Percentiles rank a stretch among this genome's conserved stretches.
phyloP scores from a whole-genome alignment of 2,797 vertebrate genomes.

The Crocodylus rhombifer region DNA sequence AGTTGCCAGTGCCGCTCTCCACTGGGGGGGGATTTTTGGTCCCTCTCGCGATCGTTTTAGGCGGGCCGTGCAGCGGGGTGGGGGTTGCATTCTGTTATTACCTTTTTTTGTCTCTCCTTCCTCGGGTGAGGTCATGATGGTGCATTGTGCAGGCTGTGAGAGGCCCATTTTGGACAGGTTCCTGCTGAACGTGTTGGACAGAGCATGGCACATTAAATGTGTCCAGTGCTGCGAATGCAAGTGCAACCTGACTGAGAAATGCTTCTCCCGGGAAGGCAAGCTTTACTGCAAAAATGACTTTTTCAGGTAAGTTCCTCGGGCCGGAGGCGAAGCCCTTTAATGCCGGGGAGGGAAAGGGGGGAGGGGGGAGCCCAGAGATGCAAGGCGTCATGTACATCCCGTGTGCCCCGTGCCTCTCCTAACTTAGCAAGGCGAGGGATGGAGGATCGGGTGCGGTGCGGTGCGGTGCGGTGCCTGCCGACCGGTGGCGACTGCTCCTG shows the following conservation, averaged over 20 bases:
- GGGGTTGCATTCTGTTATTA: slow-evolving; percentile 12
- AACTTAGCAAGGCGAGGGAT: not conserved
- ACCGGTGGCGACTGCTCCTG: not conserved
- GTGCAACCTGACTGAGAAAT: slow-evolving; percentile 93
- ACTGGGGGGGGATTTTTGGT: not conserved
- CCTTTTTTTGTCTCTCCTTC: not conserved
- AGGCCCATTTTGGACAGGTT: slow-evolving; percentile 94
- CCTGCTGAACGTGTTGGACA: slow-evolving; percentile 94
- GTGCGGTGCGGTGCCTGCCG: not conserved
- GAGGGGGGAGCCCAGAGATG: too few relatives aligned
- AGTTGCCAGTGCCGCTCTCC: slow-evolving; percentile 22
- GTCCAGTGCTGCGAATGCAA: slow-evolving; percentile 96
- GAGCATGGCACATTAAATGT: slow-evolving; percentile 96
- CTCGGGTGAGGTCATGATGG: slow-evolving; percentile 83
- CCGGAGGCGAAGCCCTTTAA: too few relatives aligned
- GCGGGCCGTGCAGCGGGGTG: slow-evolving; percentile 54
- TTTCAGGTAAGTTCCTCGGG: slow-evolving; percentile 87
- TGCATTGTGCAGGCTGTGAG: slow-evolving; percentile 90
- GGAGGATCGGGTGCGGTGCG: not conserved
- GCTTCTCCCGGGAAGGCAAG: slow-evolving; percentile 94
- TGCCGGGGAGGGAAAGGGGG: too few relatives aligned
- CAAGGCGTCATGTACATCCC: not conserved
- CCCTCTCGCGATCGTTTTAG: slow-evolving; percentile 33
- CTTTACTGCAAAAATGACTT: slow-evolving; percentile 97
- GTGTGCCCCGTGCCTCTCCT: not conserved